Base-by-base conservation (phyloP, 2,797 vertebrate genomes). In the Chanos chanos region DNA sequence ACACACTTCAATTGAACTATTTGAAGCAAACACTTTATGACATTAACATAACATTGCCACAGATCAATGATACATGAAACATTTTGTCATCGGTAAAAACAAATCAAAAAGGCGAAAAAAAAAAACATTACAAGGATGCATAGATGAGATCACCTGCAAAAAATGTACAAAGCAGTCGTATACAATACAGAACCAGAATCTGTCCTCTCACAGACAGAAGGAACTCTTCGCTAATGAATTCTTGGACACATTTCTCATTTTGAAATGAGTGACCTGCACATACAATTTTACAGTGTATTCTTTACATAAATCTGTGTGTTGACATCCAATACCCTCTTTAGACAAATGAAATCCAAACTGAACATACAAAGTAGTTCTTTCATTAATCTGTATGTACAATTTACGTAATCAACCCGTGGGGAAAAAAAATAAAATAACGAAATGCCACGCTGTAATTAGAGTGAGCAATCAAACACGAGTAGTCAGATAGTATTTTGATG, bases 1-100 rank as follows among this genome's bases (percentile, higher is more conserved):
- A n/a, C n/a, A n/a, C n/a, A n/a, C n/a, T n/a, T n/a, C 80, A 87
- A 89, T 92, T 81, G n/a, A 81, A 84, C 86, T 92, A 88, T 89
- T 79, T 83, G 84, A 83, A 94, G 94, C 90, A 90, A 78, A 92
- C 85, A 90, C 85, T n/a, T 88, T 92, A 85, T 86, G 89, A 92
- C 87, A 90, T 92, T 83, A 88, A 91, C 87, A 88, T 89, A 90
- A 89, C 88, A 92, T 93, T 86, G 91, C 77, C 91, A 94, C 91
- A 92, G 87, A 86, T 93, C 91, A 94, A 94, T 94, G 84, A 91
- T 93, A 96, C 92, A 95, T 91, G 91, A 93, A 89, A 92, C 81
- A 81, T 87, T 87, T 87, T 78, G 83, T 92, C 88, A 90, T 92
- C 85, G 89, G 86, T 90, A 92, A 87, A 93, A 90, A 89, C 81